phyloP scores from a whole-genome alignment of 2,797 vertebrate species.

The Phalloptychus januarius region DNA sequence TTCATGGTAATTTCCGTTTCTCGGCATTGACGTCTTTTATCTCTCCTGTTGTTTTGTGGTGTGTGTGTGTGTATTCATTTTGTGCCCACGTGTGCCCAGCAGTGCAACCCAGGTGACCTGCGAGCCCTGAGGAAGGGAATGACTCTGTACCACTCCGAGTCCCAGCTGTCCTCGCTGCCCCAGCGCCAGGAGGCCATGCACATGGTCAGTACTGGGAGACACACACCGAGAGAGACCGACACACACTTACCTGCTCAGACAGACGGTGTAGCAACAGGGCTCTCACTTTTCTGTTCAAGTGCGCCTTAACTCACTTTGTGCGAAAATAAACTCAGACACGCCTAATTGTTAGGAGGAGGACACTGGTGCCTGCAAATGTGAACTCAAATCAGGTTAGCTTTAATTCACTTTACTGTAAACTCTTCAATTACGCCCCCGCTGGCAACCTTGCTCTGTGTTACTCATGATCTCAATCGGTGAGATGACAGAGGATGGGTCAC shows the following conservation, averaged over 20 bases:
- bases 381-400: constrained; percentile 54
- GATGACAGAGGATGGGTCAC: not conserved
- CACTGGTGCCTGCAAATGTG: constrained; percentile 23
- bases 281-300: constrained; percentile 10
- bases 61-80: constrained; percentile 39
- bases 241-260: constrained; percentile 9
- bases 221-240: not conserved
- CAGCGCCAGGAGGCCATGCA: constrained; percentile 90
- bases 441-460: constrained; percentile 30
- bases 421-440: constrained; percentile 57
- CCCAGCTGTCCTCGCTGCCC: constrained; percentile 89
- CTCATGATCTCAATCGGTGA: constrained; percentile 24
- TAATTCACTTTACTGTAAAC: constrained; percentile 58
- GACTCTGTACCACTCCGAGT: constrained; percentile 93
- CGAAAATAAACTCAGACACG: constrained; percentile 1
- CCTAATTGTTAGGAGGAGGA: constrained; percentile 42
- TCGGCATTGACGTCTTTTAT: constrained; percentile 13
- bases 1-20: not conserved
- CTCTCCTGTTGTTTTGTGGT: constrained; percentile 14
- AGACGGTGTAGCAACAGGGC: not conserved
- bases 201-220: constrained; percentile 81
- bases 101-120: constrained; percentile 88
- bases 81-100: constrained; percentile 57
- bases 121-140: constrained; percentile 91
- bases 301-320: constrained; percentile 19